Evolutionary conservation across 2,797 vertebrate species (phyloP), one percentile per base, ranked within the genome.

Genomic region (Microctenopoma stevenorrisi): DNA sequence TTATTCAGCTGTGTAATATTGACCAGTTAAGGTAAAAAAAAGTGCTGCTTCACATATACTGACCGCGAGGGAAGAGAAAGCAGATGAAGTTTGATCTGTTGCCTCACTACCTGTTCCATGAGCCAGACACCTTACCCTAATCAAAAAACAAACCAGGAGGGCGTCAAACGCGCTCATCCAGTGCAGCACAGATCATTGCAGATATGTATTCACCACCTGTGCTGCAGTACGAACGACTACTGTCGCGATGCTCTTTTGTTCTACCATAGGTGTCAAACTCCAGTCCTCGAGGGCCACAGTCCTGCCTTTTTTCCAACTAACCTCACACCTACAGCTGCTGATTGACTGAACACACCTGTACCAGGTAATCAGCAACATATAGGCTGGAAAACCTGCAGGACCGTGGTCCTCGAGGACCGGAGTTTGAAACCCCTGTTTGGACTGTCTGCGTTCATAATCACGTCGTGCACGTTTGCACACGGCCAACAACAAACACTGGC

Each of bases 401-500:
- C 18, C 18, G 18, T 18, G 18, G 18, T 18, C 18, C 18, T 18
- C 18, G 18, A 18, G 18, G 18, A 18, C 18, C 18, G 18, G 18
- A 18, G 18, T 18, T 18, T 18, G 18, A 18, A 18, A 18, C 18
- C 18, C 18, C 18, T 18, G 18, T 18, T 75, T 72, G 59, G 64
- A 56, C 52, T 80, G 72, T 68, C 74, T 47, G 53, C 58, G 60
- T 57, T 28, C 58, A 15, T 56, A 30, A 26, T 58, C 25, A 30
- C 50, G 61, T 67, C 70, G 55, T 58, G 28, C 44, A 38, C 47
- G 40, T 68, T 42, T 61, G 40, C 40, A 15, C 40, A 4, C 1
- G 5, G 40, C 40, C 38, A 51, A n/a, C 43, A 68, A 40, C 62
- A 49, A 57, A 79, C 61, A 67, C 69, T 74, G 67, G 61, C 56